Evolutionary conservation across 1,140 invertebrate species (phyloP).

Genomic region (Andricus grossulariae): DNA sequence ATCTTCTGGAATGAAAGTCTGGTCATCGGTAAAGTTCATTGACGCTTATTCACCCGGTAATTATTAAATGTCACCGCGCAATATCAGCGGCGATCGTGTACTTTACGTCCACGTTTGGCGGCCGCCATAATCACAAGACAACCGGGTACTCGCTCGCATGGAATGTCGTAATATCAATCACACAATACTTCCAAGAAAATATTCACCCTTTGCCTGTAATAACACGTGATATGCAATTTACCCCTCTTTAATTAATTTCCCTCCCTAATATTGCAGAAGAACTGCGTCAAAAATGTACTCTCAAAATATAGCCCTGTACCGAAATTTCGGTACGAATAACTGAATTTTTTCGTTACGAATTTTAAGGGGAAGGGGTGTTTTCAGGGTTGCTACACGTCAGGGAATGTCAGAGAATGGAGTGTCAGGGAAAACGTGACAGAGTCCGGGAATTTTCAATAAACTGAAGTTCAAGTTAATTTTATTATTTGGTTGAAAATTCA

Average conservation of each 20-base stretch:
- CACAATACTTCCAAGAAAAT: constrained; percentile 44
- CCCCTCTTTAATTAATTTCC: background rate
- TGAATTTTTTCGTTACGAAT: no score
- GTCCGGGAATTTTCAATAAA: no score
- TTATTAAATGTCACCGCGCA: constrained; percentile 24
- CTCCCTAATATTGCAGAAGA: background rate
- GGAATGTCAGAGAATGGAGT: no score
- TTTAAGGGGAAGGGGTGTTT: background rate
- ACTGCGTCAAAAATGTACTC: no score
- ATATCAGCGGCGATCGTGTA: constrained; percentile 4
- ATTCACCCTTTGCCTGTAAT: constrained; percentile 11
- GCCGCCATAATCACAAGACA: constrained; percentile 4
- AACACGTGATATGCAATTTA: background rate
- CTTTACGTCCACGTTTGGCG: constrained; percentile 11
- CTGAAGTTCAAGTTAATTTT: no score
- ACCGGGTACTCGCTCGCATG: constrained; percentile 18
- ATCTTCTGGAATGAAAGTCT: background rate
- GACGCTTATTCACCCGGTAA: background rate
- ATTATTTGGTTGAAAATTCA: no score
- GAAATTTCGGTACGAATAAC: no score
- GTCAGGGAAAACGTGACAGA: no score
- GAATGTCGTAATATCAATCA: constrained; percentile 52
- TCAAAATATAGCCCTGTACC: no score
- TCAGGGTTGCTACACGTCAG: no score
- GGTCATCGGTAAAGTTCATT: constrained; percentile 11